phyloP scores from a whole-genome alignment of 2,113 vertebrate species.

The Laticauda laticaudata region DNA sequence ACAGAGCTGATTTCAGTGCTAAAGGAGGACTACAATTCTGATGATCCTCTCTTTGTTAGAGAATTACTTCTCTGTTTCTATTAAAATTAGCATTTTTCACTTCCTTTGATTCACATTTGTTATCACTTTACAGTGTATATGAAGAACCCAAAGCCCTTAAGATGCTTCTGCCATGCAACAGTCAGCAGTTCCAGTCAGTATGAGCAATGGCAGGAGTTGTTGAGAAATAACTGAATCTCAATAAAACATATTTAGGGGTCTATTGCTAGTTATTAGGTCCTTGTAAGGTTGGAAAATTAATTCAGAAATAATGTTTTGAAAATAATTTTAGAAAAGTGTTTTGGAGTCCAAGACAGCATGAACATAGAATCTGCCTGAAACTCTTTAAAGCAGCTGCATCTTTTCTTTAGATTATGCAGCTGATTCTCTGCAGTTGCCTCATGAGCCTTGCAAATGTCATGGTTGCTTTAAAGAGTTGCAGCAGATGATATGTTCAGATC shows the following conservation, averaged over 20 bases:
- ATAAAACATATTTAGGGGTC: not conserved
- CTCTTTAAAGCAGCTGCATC: not conserved
- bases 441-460: not conserved
- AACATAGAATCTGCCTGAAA: not conserved
- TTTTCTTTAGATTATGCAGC: not conserved
- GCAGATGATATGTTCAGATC: not conserved
- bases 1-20: conserved; percentile 37
- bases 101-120: not conserved
- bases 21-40: conserved; percentile 12
- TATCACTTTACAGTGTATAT: not conserved
- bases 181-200: not conserved
- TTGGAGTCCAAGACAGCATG: not conserved
- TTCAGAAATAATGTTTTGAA: not conserved
- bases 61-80: not conserved
- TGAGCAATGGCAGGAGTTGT: not conserved
- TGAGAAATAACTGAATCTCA: not conserved
- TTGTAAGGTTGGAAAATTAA: not conserved
- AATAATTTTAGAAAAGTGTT: not conserved
- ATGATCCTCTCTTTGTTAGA: not conserved
- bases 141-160: not conserved
- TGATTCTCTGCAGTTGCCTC: not conserved
- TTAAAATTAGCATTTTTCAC: not conserved
- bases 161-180: not conserved
- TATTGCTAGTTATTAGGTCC: not conserved
- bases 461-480: not conserved